These are phyloP conservation scores for Oenanthe melanoleuca DNA, from an alignment of 2,113 vertebrate species.

Conservation along the genomic window DNA sequence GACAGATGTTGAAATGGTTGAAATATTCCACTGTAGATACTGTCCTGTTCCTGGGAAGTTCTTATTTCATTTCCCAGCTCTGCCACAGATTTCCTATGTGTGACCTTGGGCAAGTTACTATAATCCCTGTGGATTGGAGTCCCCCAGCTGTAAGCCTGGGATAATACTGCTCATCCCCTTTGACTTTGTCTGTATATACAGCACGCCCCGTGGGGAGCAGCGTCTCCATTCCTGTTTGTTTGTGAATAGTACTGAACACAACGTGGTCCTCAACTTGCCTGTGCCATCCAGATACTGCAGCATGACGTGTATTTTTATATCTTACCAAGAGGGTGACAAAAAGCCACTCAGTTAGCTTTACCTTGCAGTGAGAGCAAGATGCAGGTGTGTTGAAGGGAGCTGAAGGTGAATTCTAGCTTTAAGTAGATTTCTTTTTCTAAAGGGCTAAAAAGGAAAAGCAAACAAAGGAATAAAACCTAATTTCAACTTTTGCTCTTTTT, in stretches of 20 bases:
- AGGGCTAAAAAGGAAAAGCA: background rate
- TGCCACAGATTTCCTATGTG: background rate
- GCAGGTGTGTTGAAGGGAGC: background rate
- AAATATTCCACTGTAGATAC: background rate
- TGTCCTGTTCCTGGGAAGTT: background rate
- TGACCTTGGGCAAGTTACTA: constrained; percentile 15
- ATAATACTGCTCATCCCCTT: constrained; percentile 45
- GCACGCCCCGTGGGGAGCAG: background rate
- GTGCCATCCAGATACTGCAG: background rate
- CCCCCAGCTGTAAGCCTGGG: constrained; percentile 4
- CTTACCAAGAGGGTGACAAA: background rate
- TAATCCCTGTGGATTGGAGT: constrained; percentile 30
- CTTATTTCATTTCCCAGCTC: constrained; percentile 2
- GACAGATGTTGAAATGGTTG: no score
- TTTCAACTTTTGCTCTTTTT: background rate
- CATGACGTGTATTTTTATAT: background rate
- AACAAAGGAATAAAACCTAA: background rate
- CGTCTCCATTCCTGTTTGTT: background rate
- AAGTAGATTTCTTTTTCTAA: background rate
- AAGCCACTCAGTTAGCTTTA: background rate
- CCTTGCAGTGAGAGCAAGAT: background rate
- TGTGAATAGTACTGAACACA: background rate
- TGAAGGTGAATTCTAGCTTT: background rate
- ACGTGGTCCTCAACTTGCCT: background rate
- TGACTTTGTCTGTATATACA: constrained; percentile 22